Base-by-base conservation (phyloP, 2,113 vertebrate genomes). In the Grantiella picta region DNA sequence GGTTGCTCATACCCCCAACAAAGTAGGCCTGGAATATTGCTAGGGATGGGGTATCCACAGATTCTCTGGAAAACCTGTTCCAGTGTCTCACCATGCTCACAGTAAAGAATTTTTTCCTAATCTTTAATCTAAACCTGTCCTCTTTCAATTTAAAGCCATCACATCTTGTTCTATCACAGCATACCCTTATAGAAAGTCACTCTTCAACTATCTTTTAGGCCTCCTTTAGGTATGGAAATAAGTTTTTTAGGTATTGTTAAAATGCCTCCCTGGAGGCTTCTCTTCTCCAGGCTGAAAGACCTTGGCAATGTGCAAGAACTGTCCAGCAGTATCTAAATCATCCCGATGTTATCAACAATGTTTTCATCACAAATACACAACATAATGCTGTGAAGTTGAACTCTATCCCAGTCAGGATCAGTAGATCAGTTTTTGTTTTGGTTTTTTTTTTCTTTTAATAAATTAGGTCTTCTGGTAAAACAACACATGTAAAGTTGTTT, bases 271-370 rank as follows among this genome's bases (percentile, higher is more conserved):
- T 42, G 50, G 29, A n/a, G 18, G 21, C 17, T 71, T 20, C 7
- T 53, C 23, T 53, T 63, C 35, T 64, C 14, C 17, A 57, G 76
- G 59, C 11, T 65, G 10, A 40, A 90, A 56, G 25, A 13, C 8
- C 12, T 70, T 3, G 6, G 61, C 3, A 1, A 4, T 45, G 18
- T 47, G 22, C 8, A 45, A 76, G 29, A 40, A 47, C 8, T 56
- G 15, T 50, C 23, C 33, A 64, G 9, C 23, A 76, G 20, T 60
- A 60, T 9, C 11, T 49, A 63, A 72, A 38, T 49, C 27, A 29
- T 21, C 6, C 20, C 0, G 0, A 23, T 27, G 2, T 27, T 63
- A 42, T 28, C n/a, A 76, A 44, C 6, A 23, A 15, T 3, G 0
- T 27, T 66, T 79, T 60, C 22, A 40, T 61, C 5, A 70, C 12